Conservation (phyloP, 35 echinoderm and acorn worm species). For the Heliocidaris tuberculata region DNA sequence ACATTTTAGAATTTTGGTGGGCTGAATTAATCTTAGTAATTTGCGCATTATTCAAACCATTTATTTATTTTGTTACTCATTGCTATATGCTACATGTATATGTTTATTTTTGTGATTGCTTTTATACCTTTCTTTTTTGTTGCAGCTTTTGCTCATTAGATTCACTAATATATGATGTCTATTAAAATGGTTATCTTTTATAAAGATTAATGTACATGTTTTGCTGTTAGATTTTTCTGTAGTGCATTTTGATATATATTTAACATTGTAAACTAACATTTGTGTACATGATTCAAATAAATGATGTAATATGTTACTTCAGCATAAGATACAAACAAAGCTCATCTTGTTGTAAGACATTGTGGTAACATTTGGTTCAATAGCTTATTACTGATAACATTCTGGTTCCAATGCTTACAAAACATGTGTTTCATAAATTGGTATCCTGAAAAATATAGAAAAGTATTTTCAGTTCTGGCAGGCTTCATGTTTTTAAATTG, state of each 20-base stretch:
- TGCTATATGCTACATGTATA: not conserved
- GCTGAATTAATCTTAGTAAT: not conserved
- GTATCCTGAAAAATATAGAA: not conserved
- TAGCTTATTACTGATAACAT: not conserved
- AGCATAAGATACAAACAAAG: not conserved
- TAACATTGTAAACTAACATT: not conserved
- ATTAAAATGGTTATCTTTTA: too few relatives aligned
- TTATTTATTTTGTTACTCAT: not conserved
- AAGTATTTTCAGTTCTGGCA: not conserved
- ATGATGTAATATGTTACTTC: not conserved
- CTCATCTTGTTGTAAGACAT: too few relatives aligned
- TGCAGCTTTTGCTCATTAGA: not conserved
- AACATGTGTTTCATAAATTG: not conserved
- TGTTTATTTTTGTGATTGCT: not conserved
- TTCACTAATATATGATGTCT: not conserved
- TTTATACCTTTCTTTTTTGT: not conserved
- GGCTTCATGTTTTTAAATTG: not conserved
- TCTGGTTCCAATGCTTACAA: not conserved
- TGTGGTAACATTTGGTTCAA: too few relatives aligned
- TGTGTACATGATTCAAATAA: not conserved
- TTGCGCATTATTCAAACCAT: not conserved
- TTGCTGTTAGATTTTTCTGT: not conserved
- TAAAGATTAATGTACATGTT: too few relatives aligned
- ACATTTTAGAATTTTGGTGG: too few relatives aligned
- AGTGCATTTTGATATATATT: not conserved